Evolutionary conservation across 2,797 vertebrate genomes (phyloP).

Genomic region (Gallinago stenura): DNA sequence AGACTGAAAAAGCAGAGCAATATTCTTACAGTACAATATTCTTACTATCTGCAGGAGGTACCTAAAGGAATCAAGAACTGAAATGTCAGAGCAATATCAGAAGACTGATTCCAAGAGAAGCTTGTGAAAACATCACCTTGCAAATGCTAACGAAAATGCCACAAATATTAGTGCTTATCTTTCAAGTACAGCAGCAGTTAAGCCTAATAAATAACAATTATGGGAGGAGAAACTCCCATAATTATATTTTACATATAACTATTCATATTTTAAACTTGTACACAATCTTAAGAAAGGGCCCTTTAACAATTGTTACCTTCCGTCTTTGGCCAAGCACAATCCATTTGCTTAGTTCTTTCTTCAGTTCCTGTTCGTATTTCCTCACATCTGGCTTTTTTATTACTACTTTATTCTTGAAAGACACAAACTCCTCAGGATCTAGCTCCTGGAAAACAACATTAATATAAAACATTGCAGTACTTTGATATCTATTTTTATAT

Average conservation of each 20-base stretch:
- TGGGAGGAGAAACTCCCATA: background rate
- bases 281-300: background rate
- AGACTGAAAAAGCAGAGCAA: background rate
- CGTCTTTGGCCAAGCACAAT: conserved; percentile 15
- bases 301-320: conserved; percentile 34
- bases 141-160: background rate
- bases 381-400: conserved; percentile 53
- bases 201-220: background rate
- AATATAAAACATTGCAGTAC: background rate
- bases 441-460: conserved; percentile 12
- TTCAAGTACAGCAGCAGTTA: background rate
- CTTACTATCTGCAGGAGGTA: background rate
- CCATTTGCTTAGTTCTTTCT: conserved; percentile 57
- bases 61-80: background rate
- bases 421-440: conserved; percentile 20
- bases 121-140: background rate
- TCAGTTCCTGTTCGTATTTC: conserved; percentile 66
- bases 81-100: background rate
- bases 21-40: background rate
- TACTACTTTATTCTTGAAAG: conserved; percentile 36
- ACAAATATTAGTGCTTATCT: background rate
- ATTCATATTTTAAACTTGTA: background rate
- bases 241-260: background rate
- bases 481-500: background rate
- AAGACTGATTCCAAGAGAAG: background rate